Evolutionary conservation across 2,797 vertebrate species (phyloP), one percentile per base, ranked within the genome.

Genomic region (Todus mexicanus): DNA sequence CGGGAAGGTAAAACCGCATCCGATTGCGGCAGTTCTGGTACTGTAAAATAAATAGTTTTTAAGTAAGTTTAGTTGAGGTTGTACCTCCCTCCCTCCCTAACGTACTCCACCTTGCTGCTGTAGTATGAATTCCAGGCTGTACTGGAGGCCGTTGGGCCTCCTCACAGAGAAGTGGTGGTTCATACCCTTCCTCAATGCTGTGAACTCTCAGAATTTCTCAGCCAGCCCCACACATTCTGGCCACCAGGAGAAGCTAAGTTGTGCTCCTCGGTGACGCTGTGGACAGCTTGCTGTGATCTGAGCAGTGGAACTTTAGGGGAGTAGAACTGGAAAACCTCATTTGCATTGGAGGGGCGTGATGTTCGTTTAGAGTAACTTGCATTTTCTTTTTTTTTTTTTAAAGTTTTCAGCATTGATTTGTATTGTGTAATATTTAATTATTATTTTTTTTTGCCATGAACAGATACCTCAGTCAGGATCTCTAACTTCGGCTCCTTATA

Each of bases 391-490:
- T 85, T 76, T 64, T 70, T 38, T 82, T 80, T 48, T 61, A 20
- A 90, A 77, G 65, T 83, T 38, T 68, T 94, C 57, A 80, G 57
- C 31, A 47, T 74, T 70, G 50, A 85, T 60, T 80, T 92, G 57
- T 87, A 25, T 91, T 35, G 19, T 38, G 29, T 84, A 50, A 40
- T 59, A 45, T 23, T 47, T 56, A 2, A 38, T 15, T 17, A 56
- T 18, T n/a, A 20, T 37, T 11, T 31, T 64, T 70, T 70, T 87
- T 92, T 69, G 77, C 83, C 83, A 91, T 91, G 77, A 93, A 80
- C 63, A 48, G 73, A 93, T 96, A 96, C 92, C 93, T 95, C 94
- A 94, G 72, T 92, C 92, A 94, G 89, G 54, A 82, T 94, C 77
- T 94, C 59, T 78, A 87, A 85, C 89, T 92, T 94, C 69, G 89